Base-by-base conservation (phyloP, 2,797 vertebrate species). In the Hoplostethus mediterraneus region DNA sequence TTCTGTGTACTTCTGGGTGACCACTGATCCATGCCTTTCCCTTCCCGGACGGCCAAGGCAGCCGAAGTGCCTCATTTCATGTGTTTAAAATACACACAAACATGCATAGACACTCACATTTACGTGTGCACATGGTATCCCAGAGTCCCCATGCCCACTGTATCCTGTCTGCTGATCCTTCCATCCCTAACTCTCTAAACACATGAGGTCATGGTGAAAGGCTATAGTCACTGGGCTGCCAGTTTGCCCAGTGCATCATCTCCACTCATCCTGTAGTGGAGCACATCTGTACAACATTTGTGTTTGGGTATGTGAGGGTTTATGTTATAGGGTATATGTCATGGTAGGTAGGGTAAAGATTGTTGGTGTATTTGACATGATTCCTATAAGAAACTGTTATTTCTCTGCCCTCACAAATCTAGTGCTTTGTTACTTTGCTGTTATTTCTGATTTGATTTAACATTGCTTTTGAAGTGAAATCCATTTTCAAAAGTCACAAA, bases 191-290 rank as follows among this genome's bases (percentile, higher is more conserved):
- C 91, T 95, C 82, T 95, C 89, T 90, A 95, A 96, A 95, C 94
- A 96, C 81, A 96, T 95, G 95, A 96, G 90, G 93, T 95, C 95
- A 96, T 90, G 75, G 87, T 81, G 84, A 79, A 86, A 78, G 86
- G 81, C 88, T 67, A 79, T 89, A 75, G 77, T 89, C 78, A 60
- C 75, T 44, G 70, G 69, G 76, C 80, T 90, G 88, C 87, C 87
- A 83, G 86, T 88, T 89, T 83, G 86, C 73, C 81, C 81, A 14
- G 70, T 52, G 67, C 73, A 82, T 82, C 84, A 87, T 85, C 85
- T 78, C 75, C 77, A 81, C 72, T 87, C 84, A 77, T 87, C 80
- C 68, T 67, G 77, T 66, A 69, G 83, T 83, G 65, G 28, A 80
- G 72, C 83, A 91, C 91, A 92, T 92, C 89, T 91, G 90, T 78